Conservation (phyloP, 2,888 invertebrate species). For the Microplitis deprimator region DNA sequence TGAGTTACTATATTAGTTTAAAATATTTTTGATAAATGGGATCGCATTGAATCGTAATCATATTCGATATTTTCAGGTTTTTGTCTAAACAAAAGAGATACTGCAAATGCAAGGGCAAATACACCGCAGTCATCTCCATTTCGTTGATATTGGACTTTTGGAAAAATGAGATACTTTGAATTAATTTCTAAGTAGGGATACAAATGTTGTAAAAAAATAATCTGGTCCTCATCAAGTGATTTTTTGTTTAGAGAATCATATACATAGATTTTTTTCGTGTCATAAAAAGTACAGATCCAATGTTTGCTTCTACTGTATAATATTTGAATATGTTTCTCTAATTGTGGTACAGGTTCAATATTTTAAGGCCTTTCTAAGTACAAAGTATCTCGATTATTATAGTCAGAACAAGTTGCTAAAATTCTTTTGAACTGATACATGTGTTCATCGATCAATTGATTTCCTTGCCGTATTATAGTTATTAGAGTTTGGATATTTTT, state of each 20-base stretch:
- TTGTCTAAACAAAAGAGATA: constrained; percentile 29
- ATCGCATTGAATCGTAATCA: constrained; percentile 36
- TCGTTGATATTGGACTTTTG: constrained; percentile 36
- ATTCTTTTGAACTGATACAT: constrained; percentile 36
- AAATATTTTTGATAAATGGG: constrained; percentile 38
- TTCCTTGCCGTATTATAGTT: neutral
- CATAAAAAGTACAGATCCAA: constrained; percentile 44
- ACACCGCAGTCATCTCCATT: constrained; percentile 40
- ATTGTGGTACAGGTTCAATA: constrained; percentile 36
- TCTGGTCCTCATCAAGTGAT: constrained; percentile 34
- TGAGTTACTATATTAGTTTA: constrained; percentile 21
- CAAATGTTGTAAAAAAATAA: constrained; percentile 30
- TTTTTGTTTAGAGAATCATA: constrained; percentile 40
- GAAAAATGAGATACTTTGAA: constrained; percentile 30
- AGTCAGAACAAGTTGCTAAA: constrained; percentile 32
- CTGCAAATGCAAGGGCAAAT: constrained; percentile 40
- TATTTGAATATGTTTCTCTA: constrained; percentile 45
- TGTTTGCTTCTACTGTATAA: constrained; percentile 42
- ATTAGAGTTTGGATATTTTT: neutral
- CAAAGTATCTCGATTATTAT: constrained; percentile 29
- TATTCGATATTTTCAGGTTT: constrained; percentile 34
- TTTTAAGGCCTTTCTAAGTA: constrained; percentile 27
- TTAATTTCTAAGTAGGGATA: constrained; percentile 35
- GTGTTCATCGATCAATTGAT: constrained; percentile 35
- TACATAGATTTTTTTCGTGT: constrained; percentile 35